Evolutionary conservation across 2,113 vertebrate genomes (phyloP), one percentile per base, ranked within the genome.

Genomic region (Varanus komodoensis): DNA sequence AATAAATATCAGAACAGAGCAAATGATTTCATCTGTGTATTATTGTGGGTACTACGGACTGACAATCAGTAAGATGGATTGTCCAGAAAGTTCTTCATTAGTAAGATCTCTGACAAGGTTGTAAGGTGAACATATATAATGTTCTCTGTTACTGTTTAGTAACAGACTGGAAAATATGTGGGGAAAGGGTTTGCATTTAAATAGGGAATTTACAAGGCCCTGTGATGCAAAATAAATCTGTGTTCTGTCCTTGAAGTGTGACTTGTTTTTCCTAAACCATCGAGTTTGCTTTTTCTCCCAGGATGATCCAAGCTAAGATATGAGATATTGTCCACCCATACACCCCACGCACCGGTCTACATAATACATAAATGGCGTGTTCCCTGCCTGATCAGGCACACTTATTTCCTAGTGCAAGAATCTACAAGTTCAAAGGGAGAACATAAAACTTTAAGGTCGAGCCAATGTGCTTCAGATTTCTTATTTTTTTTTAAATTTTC

Each of bases 131-230:
- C 78, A 84, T 71, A 34, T 79, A 78, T 83, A 74, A 75, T 84
- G 74, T 84, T 79, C 79, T 84, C 64, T 29, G 21, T 61, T 88
- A 32, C 89, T 38, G n/a, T 34, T 84, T 68, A 54, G 57, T 85
- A 69, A 85, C 27, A 64, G 82, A 57, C 34, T 91, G 89, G 79
- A 82, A 90, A 86, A 87, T 87, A 48, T 44, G 48, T 86, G 69
- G n/a, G 32, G 38, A 34, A 82, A 82, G 68, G 61, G 52, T 64
- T 50, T 90, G 90, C 82, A 84, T 91, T 88, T 91, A 80, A 88
- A 91, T 84, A 71, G 67, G 21, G 27, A 57, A 91, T 84, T 88
- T 85, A 73, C 74, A 84, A 88, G 73, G 64, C 34, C 61, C 21
- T 78, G 81, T 4, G 27, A 23, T 71, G 21, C 27, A 79, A 82